Conservation (phyloP, 1,140 invertebrate species). For the Ostrea edulis region DNA sequence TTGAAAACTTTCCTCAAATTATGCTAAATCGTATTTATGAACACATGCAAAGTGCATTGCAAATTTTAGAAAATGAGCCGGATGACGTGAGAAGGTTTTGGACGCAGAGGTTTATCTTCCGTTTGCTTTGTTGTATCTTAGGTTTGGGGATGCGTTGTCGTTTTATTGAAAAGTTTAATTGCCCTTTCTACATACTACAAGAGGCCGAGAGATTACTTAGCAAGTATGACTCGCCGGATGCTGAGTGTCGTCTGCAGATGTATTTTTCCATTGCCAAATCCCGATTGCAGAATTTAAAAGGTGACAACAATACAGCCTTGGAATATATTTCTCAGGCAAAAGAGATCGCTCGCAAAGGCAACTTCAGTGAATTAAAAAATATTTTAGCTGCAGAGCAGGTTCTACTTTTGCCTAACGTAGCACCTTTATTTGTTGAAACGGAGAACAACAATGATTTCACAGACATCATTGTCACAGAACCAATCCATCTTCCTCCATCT, state of each 20-base stretch:
- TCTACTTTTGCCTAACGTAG: neutral
- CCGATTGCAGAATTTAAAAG: neutral
- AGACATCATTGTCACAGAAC: neutral
- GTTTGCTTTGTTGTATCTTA: conserved; percentile 1
- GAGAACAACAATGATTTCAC: neutral
- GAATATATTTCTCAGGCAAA: neutral
- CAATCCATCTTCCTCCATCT: neutral
- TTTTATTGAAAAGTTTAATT: neutral
- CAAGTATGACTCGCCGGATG: neutral
- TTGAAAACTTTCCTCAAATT: neutral
- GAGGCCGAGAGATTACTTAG: neutral
- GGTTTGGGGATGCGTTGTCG: conserved; percentile 18
- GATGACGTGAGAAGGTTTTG: neutral
- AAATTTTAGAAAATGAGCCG: neutral
- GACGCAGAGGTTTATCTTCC: neutral
- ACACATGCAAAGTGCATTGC: neutral
- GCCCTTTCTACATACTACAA: neutral
- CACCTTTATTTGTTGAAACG: neutral
- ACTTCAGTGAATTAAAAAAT: neutral
- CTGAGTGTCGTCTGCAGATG: neutral
- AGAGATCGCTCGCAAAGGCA: neutral
- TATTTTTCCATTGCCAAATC: conserved; percentile 25
- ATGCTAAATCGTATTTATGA: neutral
- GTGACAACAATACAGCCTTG: neutral
- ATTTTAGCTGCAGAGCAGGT: neutral